Conservation (phyloP, 2,888 invertebrate species). For the Druceiella hillmani region DNA sequence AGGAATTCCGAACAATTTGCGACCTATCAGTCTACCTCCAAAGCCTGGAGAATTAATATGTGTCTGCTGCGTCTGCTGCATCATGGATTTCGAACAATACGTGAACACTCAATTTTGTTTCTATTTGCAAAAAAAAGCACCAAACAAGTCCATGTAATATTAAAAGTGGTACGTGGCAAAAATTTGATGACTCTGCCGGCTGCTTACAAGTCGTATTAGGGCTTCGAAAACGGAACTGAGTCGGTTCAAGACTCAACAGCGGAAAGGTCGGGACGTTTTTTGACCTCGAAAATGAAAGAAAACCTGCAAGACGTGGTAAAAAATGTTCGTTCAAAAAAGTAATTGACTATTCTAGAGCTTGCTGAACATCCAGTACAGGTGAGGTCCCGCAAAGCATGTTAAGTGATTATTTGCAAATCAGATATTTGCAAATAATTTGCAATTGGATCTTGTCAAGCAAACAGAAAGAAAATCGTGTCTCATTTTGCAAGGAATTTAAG, state of each 20-base stretch:
- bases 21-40: no score
- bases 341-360: neutral
- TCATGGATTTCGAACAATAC: no score
- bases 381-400: neutral
- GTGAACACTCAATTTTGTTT: no score
- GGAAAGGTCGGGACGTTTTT: neutral
- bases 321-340: neutral
- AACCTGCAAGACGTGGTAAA: neutral
- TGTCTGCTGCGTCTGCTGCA: no score
- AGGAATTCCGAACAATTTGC: no score
- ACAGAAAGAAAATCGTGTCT: neutral
- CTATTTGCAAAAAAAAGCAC: no score
- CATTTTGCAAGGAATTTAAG: neutral
- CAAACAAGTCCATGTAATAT: no score
- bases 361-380: neutral
- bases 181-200: no score
- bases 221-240: neutral
- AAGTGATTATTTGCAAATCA: neutral
- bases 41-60: no score
- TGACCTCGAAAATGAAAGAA: neutral
- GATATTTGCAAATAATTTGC: neutral
- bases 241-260: neutral
- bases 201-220: no score
- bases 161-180: no score
- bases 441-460: neutral